Base-by-base conservation (phyloP, 2,888 invertebrate species). In the Heliconius aoede region DNA sequence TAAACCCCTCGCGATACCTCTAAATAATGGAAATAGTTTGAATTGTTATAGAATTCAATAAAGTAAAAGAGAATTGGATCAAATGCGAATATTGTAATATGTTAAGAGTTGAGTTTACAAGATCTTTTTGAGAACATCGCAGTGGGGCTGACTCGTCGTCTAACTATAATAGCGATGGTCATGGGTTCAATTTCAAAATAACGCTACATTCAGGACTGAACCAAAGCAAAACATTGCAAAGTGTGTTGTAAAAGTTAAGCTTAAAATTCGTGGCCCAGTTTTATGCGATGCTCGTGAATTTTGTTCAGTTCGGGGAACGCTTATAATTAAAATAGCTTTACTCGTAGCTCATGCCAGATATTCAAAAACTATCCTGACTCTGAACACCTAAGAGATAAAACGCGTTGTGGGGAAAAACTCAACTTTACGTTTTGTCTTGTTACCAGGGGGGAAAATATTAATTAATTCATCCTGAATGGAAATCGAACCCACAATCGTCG, bases 1-100 rank as follows among this genome's bases (percentile, higher is more conserved):
- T 87, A 87, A 85, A 81, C 83, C 84, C 82, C 76, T 69, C 30
- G 55, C 60, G 68, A 74, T 77, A 77, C 73, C 78, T 76, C 78
- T 78, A 81, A 81, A 81, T 82, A 82, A 82, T 81, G 77, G 80
- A 74, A 82, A 84, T 83, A 79, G 72, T 83, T 82, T 76, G 78
- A 81, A 81, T 81, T 81, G 77, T 76, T 67, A 79, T 76, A 74
- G 76, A 72, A 71, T 81, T 76, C 77, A 78, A 80, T 80, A 78
- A 69, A 75, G 40, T 40, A 72, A 36, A 65, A 36, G 76, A 72
- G 73, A 80, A 79, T 32, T 78, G 69, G 76, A 77, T 77, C 79
- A 72, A 75, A 62, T 26, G 18, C 32, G 61, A 55, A 26, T 26
- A 71, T 74, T 72, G 46, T 46, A 46, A 46, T 65, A 24, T 71